Evolutionary conservation across 1,140 invertebrate genomes (phyloP).

Genomic region (Drosophila punjabiensis): DNA sequence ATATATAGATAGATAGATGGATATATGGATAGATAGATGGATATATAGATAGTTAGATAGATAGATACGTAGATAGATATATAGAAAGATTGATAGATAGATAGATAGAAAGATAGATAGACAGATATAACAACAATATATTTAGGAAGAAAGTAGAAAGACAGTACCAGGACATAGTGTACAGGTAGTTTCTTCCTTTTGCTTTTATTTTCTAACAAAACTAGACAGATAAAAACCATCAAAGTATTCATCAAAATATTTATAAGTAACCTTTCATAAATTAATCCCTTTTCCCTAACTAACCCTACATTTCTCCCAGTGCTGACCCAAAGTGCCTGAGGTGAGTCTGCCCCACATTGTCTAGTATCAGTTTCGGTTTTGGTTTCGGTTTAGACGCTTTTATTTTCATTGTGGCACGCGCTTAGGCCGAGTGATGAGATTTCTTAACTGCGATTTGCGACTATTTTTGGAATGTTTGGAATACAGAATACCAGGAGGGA

Average conservation of each 20-base stretch:
- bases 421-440: conserved; percentile 43
- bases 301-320: conserved; percentile 23
- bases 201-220: background rate
- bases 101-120: background rate
- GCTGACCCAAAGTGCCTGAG: conserved; percentile 9
- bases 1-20: background rate
- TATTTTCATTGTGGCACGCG: conserved; percentile 42
- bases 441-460: conserved; percentile 43
- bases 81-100: background rate
- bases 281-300: background rate
- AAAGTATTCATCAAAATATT: background rate
- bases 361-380: conserved; percentile 37
- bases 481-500: background rate
- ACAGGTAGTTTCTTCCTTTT: background rate
- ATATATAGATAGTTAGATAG: background rate
- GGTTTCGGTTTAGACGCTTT: conserved; percentile 6
- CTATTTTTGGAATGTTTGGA: conserved; percentile 40
- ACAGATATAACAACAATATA: no score
- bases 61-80: background rate
- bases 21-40: background rate
- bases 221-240: background rate
- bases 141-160: background rate
- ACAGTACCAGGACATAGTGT: no score
- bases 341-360: conserved; percentile 39
- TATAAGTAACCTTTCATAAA: background rate